phyloP scores from a whole-genome alignment of 2,113 vertebrate species.

The Synodontis membranacea region DNA sequence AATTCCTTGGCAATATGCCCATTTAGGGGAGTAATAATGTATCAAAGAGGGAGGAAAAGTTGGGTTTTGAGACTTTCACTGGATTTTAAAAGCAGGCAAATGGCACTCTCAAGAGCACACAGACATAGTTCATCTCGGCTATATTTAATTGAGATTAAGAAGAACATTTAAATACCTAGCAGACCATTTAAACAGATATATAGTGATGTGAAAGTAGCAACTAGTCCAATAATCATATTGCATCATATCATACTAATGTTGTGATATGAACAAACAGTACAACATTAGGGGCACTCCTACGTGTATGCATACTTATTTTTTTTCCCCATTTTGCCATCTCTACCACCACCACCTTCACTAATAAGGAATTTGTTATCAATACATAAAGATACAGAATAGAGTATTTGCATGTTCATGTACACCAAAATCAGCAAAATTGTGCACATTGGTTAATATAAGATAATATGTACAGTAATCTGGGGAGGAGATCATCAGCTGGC shows the following conservation, averaged over 20 bases:
- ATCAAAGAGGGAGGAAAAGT: background rate
- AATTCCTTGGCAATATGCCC: background rate
- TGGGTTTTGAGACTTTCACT: background rate
- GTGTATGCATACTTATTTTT: background rate
- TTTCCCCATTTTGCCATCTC: background rate
- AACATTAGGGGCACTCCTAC: background rate
- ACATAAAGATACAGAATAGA: background rate
- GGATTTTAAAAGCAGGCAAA: background rate
- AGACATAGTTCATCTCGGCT: slow-evolving; percentile 2
- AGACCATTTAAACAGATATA: background rate
- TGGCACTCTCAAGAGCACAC: background rate
- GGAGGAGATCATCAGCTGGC: background rate
- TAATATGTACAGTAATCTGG: no score
- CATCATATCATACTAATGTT: background rate
- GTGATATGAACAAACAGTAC: background rate
- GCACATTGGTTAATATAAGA: no score
- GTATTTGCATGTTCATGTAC: background rate
- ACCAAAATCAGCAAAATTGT: background rate
- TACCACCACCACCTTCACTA: background rate
- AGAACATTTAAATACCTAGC: background rate
- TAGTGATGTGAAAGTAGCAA: background rate
- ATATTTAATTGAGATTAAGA: background rate
- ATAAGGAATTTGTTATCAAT: background rate
- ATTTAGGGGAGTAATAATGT: background rate
- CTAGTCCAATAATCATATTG: background rate